Evolutionary conservation across 2,888 invertebrate genomes (phyloP), one percentile per base, ranked within the genome.

Genomic region (Drosophila leonis): DNA sequence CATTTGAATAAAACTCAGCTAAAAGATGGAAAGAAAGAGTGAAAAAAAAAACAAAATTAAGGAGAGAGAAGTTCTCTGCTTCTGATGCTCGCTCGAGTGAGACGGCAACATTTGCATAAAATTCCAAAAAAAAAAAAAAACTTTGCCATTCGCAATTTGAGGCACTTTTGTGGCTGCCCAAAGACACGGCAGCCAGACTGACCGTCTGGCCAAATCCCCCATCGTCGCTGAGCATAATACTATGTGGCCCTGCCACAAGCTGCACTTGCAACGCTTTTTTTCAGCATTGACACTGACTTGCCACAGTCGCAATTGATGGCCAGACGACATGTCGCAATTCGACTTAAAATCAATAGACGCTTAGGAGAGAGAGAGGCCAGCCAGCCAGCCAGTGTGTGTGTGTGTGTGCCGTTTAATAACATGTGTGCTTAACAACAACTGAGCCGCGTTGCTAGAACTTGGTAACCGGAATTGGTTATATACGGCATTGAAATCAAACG

Each of bases 401-500:
- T 57, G 49, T 44, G 35, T 59, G 48, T 29, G 44, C 46, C 51
- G 56, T 51, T 78, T 78, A 83, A 69, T 77, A 75, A 63, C 63
- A 76, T 65, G 68, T 76, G 49, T 66, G 72, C 71, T 67, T 64
- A 75, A 71, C 60, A 75, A 60, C 60, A 41, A 31, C 37, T 48
- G 56, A 37, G 44, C 24, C 56, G 33, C 10, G 27, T 39, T 24
- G 65, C 68, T 27, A 37, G 31, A 37, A 64, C 63, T 41, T 52
- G 52, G 33, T 35, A 18, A 51, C 2, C 29, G 48, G 27, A 1
- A n/a, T 39, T 54, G 7, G 57, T 24, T 56, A 64, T 52, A n/a
- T n/a, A n/a, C 72, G 87, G 79, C 84, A 84, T 83, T 88, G 84
- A 79, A 84, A 81, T 87, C 89, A 89, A 86, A 73, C 79, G 82